Evolutionary conservation across 1,140 invertebrate species (phyloP).

Genomic region (Chironomus striatipennis): DNA sequence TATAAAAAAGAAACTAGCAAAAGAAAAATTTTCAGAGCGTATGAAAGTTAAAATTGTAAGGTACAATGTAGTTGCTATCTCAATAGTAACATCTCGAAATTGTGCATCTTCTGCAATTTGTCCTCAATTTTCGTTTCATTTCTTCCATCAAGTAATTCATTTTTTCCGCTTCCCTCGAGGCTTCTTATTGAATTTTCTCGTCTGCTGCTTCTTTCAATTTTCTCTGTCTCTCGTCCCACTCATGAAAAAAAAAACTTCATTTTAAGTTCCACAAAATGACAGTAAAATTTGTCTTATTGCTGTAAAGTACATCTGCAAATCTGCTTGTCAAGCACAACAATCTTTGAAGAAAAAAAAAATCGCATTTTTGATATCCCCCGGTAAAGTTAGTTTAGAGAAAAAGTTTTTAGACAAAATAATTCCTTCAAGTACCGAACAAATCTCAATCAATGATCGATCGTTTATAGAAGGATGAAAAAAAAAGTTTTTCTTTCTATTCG

Average conservation of each 20-base stretch:
- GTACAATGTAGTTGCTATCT: background rate
- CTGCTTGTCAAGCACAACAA: no score
- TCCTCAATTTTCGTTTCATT: background rate
- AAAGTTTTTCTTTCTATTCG: no score
- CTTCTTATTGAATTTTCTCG: background rate
- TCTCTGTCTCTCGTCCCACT: background rate
- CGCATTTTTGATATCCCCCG: no score
- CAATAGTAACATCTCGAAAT: background rate
- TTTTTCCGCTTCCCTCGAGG: background rate
- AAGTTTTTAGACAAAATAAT: no score
- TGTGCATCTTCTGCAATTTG: background rate
- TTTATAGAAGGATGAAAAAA: background rate
- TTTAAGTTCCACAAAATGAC: background rate
- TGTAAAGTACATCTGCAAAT: no score
- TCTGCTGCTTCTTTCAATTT: background rate
- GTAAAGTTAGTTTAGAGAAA: no score
- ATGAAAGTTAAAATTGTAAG: no score
- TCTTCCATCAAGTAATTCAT: conserved; percentile 4
- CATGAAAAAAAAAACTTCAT: background rate
- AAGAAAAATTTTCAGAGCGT: background rate
- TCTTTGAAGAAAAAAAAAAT: no score
- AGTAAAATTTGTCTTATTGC: no score
- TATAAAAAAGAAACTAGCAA: background rate
- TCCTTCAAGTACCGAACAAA: background rate
- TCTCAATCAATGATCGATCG: conserved; percentile 12